These are phyloP conservation scores for Ammodytes dubius DNA, from an alignment of 2,113 vertebrate species.

Conservation along the genomic window DNA sequence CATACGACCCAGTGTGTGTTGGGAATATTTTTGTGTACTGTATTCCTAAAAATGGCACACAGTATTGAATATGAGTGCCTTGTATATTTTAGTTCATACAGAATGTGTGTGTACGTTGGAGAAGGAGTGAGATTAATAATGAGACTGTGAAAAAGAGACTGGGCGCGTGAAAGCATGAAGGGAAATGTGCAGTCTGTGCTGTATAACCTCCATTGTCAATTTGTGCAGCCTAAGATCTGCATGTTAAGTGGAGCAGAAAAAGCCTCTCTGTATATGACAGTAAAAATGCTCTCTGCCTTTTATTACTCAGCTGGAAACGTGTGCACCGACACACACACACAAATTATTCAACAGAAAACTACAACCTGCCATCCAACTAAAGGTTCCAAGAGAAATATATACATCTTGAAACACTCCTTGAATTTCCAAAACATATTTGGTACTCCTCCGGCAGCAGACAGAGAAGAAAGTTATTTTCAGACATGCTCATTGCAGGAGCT, in stretches of 20 bases:
- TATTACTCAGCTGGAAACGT: slow-evolving; percentile 39
- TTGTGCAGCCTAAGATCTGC: slow-evolving; percentile 44
- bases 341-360: slow-evolving; percentile 39
- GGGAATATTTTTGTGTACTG: slow-evolving; percentile 21
- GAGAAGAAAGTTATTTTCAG: background rate
- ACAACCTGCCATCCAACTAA: slow-evolving; percentile 11
- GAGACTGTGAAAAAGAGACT: background rate
- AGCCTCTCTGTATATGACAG: slow-evolving; percentile 50
- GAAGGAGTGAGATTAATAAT: slow-evolving; percentile 39
- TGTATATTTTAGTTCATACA: slow-evolving; percentile 12
- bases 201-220: slow-evolving; percentile 50
- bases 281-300: slow-evolving; percentile 43
- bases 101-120: slow-evolving; percentile 6
- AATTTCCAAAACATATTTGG: background rate
- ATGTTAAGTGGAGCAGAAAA: slow-evolving; percentile 63
- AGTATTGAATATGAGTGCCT: background rate
- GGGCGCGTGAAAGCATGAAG: background rate
- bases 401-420: background rate
- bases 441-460: too few relatives aligned
- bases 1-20: slow-evolving; percentile 33
- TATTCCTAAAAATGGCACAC: background rate
- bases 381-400: slow-evolving; percentile 1
- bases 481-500: background rate
- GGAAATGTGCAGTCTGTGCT: slow-evolving; percentile 20
- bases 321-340: background rate